A percentile compares a stretch with the other conserved stretches of the same genome.
Evolutionary conservation across 2,113 vertebrate genomes (phyloP).

Genomic region (Nesoenas mayeri): DNA sequence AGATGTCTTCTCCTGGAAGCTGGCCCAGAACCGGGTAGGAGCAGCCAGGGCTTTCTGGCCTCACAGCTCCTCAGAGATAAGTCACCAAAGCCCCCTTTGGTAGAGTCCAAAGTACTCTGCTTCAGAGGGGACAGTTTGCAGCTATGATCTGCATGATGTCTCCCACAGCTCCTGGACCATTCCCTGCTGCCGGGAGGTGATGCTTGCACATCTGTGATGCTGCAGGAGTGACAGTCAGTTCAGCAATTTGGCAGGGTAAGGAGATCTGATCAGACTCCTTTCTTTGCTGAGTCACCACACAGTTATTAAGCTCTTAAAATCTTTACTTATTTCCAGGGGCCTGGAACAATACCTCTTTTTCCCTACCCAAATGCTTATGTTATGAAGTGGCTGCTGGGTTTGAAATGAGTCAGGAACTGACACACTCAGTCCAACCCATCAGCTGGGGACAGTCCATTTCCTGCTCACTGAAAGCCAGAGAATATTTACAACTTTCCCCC

Average conservation of each 20-base stretch:
- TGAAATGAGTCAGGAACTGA: neutral
- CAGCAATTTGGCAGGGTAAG: neutral
- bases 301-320: neutral
- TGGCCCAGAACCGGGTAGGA: neutral
- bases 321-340: neutral
- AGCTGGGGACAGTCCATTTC: neutral
- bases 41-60: neutral
- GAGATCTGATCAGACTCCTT: neutral
- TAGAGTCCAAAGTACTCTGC: neutral
- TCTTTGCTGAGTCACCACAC: neutral
- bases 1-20: neutral
- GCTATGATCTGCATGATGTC: accelerated
- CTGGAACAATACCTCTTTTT: neutral
- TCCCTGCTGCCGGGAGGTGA: accelerated
- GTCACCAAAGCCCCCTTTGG: neutral
- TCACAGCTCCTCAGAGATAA: neutral
- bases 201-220: neutral
- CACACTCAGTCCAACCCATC: neutral
- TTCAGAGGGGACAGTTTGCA: neutral
- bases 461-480: neutral
- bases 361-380: neutral
- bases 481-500: neutral
- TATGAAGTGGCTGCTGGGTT: neutral
- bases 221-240: neutral
- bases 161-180: neutral